These are phyloP conservation scores for Alcedo atthis DNA, from an alignment of 2,797 vertebrate genomes.

Conservation along the genomic window DNA sequence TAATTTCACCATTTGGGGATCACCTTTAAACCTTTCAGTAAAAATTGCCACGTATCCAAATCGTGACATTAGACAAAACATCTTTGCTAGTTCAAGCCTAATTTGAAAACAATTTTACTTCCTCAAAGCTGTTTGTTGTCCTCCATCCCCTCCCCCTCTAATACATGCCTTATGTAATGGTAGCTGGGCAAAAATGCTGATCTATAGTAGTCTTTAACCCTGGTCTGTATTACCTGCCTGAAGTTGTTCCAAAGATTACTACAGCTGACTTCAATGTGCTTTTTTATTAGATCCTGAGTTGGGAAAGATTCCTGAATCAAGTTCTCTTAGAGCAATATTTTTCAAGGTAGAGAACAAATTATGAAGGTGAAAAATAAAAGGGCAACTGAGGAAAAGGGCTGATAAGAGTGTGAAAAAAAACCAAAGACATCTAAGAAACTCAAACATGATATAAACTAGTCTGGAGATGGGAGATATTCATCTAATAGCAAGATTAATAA, in stretches of 20 bases:
- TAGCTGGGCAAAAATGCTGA: not conserved
- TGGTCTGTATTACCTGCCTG: not conserved
- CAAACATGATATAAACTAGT: not conserved
- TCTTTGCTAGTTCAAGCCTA: not conserved
- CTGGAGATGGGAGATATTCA: not conserved
- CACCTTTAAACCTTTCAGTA: no score
- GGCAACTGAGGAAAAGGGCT: not conserved
- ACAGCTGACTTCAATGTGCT: not conserved
- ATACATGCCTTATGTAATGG: not conserved
- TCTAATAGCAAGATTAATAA: not conserved
- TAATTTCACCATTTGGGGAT: no score
- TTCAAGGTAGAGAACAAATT: not conserved
- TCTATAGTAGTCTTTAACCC: not conserved
- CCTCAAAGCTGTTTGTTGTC: no score
- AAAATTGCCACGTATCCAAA: no score
- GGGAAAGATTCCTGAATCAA: not conserved
- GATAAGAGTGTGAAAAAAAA: not conserved
- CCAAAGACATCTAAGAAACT: not conserved
- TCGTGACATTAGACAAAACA: not conserved
- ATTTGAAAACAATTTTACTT: not conserved
- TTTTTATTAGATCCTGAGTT: not conserved
- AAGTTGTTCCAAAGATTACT: not conserved
- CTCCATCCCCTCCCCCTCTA: no score
- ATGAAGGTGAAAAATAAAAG: not conserved
- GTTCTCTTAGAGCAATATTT: not conserved